Evolutionary conservation across 2,888 invertebrate genomes (phyloP), one percentile per base, ranked within the genome.

Genomic region (Byasa hedistus): DNA sequence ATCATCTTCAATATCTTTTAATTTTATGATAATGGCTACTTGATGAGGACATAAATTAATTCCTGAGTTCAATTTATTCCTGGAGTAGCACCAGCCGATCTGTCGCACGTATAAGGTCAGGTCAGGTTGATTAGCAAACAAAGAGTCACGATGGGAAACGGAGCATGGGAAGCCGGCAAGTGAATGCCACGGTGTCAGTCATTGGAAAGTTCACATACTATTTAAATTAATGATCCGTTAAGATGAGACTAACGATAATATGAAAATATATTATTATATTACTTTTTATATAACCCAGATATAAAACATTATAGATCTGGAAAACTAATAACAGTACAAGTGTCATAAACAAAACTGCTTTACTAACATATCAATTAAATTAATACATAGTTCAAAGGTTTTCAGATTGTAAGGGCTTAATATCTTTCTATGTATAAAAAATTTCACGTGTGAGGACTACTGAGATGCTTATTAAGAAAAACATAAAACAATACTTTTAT

Each of bases 141-240:
- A 87, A 85, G 77, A 76, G 71, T 61, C 64, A 63, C 71, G 70
- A 69, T 88, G 89, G 75, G 89, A 89, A 89, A 80, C 83, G 73
- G 87, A 80, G 77, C 89, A 87, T 89, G 89, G 77, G 89, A 89
- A 86, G 72, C 44, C 78, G 84, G 82, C 83, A 81, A 70, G 65
- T 65, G 65, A 61, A 69, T 69, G 72, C 68, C 68, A 57, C 68
- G 67, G 64, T 70, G 65, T 61, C 68, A 70, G 69, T 66, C 69
- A 68, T 66, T 67, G 72, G 70, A 72, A 72, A 74, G 74, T 75
- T 76, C 76, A 71, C 76, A 75, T 75, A 75, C 68, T 69, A 72
- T 74, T 73, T 69, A 75, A 75, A 74, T 74, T 71, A 69, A 72
- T 67, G 57, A 67, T 67, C 68, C 60, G 66, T 62, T 64, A 64